Conservation (phyloP, 2,113 vertebrate genomes). For the Orthonyx spaldingii region DNA sequence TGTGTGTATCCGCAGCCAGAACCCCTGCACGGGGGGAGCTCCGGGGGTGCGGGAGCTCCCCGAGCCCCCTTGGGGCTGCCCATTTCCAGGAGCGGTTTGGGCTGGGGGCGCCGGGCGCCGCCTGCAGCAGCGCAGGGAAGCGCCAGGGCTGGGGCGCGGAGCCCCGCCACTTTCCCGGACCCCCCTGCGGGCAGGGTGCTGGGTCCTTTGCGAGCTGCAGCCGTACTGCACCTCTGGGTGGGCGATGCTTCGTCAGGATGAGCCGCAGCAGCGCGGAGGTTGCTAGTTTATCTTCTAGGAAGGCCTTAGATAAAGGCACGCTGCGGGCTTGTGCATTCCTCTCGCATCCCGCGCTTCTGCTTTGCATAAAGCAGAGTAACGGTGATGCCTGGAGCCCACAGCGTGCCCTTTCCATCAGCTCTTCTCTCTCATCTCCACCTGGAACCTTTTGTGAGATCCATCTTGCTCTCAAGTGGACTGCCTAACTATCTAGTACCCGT, state of each 20-base stretch:
- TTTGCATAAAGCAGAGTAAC: background rate
- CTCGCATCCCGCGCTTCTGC: background rate
- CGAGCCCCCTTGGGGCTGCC: background rate
- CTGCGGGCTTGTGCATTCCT: background rate
- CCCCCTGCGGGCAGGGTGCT: background rate
- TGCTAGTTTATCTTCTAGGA: background rate
- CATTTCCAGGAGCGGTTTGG: background rate
- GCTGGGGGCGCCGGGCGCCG: background rate
- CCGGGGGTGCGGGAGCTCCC: background rate
- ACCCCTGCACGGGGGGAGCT: background rate
- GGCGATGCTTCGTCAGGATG: background rate
- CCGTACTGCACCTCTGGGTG: background rate
- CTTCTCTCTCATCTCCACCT: background rate
- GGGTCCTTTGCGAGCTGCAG: background rate
- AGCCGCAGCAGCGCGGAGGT: background rate
- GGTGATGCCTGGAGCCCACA: background rate
- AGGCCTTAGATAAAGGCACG: background rate
- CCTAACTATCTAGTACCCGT: background rate
- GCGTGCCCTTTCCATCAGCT: background rate
- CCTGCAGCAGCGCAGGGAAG: background rate
- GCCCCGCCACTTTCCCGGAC: background rate
- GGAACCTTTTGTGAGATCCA: background rate
- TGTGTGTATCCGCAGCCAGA: fast-evolving
- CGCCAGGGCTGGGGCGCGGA: background rate
- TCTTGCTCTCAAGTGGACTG: background rate